Conservation (phyloP, 2,797 vertebrate species). For the Malurus leucopterus region DNA sequence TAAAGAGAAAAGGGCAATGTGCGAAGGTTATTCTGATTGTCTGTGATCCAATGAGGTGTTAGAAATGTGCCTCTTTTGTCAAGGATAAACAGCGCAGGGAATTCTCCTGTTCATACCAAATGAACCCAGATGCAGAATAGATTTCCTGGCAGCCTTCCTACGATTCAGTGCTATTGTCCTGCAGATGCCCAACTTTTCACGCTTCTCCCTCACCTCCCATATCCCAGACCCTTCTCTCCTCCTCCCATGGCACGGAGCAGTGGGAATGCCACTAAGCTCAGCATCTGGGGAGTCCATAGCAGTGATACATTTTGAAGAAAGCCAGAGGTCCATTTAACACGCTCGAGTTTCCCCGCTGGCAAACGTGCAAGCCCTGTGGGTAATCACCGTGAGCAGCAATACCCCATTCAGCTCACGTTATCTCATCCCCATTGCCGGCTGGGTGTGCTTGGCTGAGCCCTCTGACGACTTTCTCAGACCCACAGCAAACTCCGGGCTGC, state of each 20-base stretch:
- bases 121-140: not conserved
- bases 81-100: constrained; percentile 23
- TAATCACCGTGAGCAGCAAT: not conserved
- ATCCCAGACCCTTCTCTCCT: not conserved
- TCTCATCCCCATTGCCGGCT: not conserved
- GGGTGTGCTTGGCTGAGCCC: not conserved
- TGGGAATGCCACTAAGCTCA: not conserved
- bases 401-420: not conserved
- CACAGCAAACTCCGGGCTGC: not conserved
- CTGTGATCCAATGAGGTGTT: constrained; percentile 13
- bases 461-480: not conserved
- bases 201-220: not conserved
- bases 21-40: constrained; percentile 41
- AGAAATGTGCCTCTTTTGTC: constrained; percentile 29
- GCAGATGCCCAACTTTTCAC: not conserved
- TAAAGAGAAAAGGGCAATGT: constrained; percentile 33
- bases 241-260: not conserved
- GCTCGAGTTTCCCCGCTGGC: not conserved
- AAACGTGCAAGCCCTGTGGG: not conserved
- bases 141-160: not conserved
- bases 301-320: not conserved
- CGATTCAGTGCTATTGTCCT: rapidly evolving
- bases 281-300: not conserved
- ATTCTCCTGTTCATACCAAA: constrained; percentile 8
- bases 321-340: not conserved